These are phyloP conservation scores for Strix uralensis DNA, from an alignment of 2,113 vertebrate species.

Conservation along the genomic window DNA sequence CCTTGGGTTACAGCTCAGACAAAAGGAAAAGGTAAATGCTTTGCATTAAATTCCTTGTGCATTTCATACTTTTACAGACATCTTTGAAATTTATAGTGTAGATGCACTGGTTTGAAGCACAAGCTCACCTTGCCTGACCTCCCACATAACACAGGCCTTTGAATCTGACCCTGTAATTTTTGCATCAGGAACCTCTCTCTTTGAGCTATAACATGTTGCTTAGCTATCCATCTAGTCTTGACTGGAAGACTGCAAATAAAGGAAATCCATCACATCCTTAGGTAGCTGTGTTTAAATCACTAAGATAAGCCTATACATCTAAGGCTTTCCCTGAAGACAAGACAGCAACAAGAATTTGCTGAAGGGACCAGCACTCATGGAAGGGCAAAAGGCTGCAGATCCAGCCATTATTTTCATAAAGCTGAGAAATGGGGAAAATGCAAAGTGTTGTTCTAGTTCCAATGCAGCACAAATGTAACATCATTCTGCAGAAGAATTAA, in stretches of 20 bases:
- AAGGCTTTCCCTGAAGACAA: background rate
- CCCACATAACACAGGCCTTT: background rate
- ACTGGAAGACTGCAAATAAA: background rate
- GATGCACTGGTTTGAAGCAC: background rate
- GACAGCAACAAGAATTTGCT: background rate
- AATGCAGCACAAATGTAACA: accelerated
- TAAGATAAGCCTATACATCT: constrained; percentile 33
- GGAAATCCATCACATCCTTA: constrained; percentile 33
- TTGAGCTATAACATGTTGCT: background rate
- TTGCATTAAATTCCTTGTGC: background rate
- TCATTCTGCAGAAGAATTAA: background rate
- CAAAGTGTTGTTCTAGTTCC: background rate
- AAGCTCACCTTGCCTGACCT: constrained; percentile 35
- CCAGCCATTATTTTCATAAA: background rate
- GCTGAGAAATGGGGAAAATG: background rate
- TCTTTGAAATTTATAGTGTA: background rate
- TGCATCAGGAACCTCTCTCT: background rate
- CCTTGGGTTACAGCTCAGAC: background rate
- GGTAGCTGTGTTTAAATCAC: constrained; percentile 56
- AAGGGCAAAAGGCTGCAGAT: background rate
- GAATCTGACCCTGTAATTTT: constrained; percentile 5
- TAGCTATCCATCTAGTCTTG: constrained; percentile 21
- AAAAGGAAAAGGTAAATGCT: background rate
- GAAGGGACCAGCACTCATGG: background rate
- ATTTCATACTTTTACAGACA: background rate